These are phyloP conservation scores for Typhlomys cinereus DNA, from an alignment of 2,113 vertebrate species.

Conservation along the genomic window DNA sequence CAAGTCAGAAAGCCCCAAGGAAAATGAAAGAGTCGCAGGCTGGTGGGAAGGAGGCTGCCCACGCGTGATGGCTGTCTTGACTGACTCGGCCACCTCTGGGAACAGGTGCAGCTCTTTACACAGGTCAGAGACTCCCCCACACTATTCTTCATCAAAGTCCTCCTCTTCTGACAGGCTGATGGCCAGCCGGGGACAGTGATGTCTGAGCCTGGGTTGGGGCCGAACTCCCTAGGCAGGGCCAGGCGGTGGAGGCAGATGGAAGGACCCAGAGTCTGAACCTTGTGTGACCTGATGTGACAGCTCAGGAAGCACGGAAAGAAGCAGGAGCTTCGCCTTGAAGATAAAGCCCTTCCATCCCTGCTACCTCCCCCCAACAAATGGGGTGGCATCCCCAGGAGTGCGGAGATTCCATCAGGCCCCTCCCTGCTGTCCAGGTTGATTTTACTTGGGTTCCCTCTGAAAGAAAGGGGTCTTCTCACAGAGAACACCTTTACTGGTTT, in stretches of 20 bases:
- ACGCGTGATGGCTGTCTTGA: fast-evolving
- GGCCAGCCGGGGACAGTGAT: background rate
- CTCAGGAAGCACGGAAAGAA: background rate
- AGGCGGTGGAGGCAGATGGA: background rate
- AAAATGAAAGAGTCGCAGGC: background rate
- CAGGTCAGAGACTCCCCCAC: background rate
- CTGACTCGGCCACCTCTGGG: background rate
- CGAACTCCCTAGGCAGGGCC: background rate
- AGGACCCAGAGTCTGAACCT: background rate
- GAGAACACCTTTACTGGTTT: background rate
- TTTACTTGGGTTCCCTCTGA: background rate
- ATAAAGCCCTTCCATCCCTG: background rate
- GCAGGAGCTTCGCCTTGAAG: background rate
- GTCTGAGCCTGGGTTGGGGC: background rate
- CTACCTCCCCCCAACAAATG: background rate
- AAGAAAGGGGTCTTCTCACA: background rate
- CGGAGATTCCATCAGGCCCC: background rate
- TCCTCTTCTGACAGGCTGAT: background rate
- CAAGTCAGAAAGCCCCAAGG: background rate
- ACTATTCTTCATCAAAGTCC: background rate
- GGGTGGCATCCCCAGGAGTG: fast-evolving
- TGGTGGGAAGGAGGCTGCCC: background rate
- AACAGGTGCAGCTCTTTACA: background rate
- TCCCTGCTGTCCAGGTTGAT: background rate
- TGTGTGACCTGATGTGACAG: background rate